phyloP scores from a whole-genome alignment of 2,113 vertebrate genomes.

The Bostrychus sinensis region DNA sequence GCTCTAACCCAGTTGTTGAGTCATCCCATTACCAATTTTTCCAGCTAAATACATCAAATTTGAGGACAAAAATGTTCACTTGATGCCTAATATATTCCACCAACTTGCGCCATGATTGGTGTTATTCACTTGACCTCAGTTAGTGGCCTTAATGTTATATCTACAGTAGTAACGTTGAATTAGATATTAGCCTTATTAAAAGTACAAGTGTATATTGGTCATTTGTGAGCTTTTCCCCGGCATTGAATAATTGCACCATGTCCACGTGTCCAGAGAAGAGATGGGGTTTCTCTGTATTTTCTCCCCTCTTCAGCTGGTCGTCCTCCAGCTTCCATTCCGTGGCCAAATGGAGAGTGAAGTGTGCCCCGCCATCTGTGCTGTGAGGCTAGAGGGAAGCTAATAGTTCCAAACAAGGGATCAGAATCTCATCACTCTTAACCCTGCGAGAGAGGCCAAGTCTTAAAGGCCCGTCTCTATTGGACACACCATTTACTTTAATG shows the following conservation, averaged over 20 bases:
- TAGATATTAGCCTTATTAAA: too few species aligned
- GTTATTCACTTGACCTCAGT: too few species aligned
- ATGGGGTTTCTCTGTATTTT: constrained; percentile 4
- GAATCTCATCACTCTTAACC: constrained; percentile 59
- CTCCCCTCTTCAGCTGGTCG: constrained; percentile 18
- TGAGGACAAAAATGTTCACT: too few species aligned
- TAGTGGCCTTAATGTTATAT: too few species aligned
- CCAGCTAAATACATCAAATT: too few species aligned
- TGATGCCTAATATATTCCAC: too few species aligned
- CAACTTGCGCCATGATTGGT: too few species aligned
- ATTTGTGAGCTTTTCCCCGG: constrained; percentile 11
- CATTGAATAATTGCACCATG: constrained; percentile 21
- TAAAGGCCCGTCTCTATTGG: constrained; percentile 35
- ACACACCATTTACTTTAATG: constrained; percentile 49
- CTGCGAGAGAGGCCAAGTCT: constrained; percentile 39
- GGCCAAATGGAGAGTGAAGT: constrained; percentile 65
- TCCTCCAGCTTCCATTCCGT: constrained; percentile 39
- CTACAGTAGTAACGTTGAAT: too few species aligned
- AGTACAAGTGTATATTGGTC: too few species aligned
- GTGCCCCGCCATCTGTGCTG: constrained; percentile 55
- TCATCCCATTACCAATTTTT: too few species aligned
- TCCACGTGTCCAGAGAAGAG: constrained; percentile 30
- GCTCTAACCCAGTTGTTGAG: too few species aligned
- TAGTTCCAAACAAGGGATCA: constrained; percentile 55
- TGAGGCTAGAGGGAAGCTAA: constrained; percentile 50